A percentile compares a stretch with the other conserved stretches of the same genome.
Evolutionary conservation across 2,888 invertebrate genomes (phyloP).

Genomic region (Dicyrtomina minuta): DNA sequence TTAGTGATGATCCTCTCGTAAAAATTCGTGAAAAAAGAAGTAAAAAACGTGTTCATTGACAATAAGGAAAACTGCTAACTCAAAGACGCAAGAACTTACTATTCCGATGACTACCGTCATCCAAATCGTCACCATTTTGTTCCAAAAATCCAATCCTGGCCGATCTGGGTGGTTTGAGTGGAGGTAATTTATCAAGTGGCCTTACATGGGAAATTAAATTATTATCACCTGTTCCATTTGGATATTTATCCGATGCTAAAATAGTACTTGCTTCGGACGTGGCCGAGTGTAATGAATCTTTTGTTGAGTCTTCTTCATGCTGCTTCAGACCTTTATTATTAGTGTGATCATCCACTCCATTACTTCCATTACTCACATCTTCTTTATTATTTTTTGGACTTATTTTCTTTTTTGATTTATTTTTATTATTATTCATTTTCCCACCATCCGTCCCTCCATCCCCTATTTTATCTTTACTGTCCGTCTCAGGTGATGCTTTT

Average conservation of each 20-base stretch:
- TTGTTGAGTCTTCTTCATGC: slow-evolving; percentile 17
- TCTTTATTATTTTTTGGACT: not conserved
- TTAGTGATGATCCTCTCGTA: no score
- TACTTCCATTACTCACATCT: slow-evolving; percentile 27
- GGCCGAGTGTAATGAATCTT: slow-evolving; percentile 38
- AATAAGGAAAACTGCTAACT: not conserved
- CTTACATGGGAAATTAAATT: slow-evolving; percentile 29
- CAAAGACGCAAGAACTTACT: slow-evolving; percentile 20
- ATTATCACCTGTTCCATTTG: slow-evolving; percentile 39
- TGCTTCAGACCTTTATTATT: slow-evolving; percentile 34
- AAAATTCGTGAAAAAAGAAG: no score
- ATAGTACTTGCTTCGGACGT: slow-evolving; percentile 49
- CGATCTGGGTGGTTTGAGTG: slow-evolving; percentile 49
- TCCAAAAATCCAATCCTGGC: slow-evolving; percentile 46
- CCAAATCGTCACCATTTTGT: slow-evolving; percentile 33
- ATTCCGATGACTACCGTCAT: slow-evolving; percentile 29
- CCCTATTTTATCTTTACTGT: slow-evolving; percentile 32
- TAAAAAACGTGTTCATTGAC: not conserved
- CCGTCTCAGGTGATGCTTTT: slow-evolving; percentile 37
- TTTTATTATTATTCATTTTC: no score
- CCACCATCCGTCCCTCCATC: no score
- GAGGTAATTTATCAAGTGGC: slow-evolving; percentile 43
- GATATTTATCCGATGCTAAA: slow-evolving; percentile 48
- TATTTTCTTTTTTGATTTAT: slow-evolving; percentile 17
- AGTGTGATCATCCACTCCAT: slow-evolving; percentile 12